Base-by-base conservation (phyloP, 2,888 invertebrate genomes). In the Sphaerophoria taeniata region DNA sequence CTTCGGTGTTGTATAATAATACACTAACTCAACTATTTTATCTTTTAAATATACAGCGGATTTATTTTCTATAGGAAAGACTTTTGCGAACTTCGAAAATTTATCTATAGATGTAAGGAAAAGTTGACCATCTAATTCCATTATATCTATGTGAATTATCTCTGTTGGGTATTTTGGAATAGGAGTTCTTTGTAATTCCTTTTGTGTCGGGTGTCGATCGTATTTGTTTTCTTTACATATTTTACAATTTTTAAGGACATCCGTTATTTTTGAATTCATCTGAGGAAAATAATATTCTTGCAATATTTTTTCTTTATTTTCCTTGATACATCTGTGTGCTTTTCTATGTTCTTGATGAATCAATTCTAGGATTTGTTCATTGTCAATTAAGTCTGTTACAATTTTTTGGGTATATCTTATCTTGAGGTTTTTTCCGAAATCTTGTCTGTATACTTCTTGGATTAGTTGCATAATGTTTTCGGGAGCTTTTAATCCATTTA, bases 251-350 rank as follows among this genome's bases (percentile, higher is more conserved):
- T 14, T n/a, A 49, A 65, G n/a, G 4, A 49, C 34, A 14, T 49
- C 14, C 36, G 34, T 39, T 14, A 67, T 51, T n/a, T 7, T 67
- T 7, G 53, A 51, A 16, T 14, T 39, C 24, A 53, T 51, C 11
- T 67, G 51, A 6, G 67, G 51, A 53, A 67, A 67, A 16, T 39
- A 67, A 39, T 53, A 53, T 4, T 67, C 36, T 12, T 53, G 67
- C 12, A 69, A 9, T 16, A 69, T 69, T 69, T 53, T 53, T 24
- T 69, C 67, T 43, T 56, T 45, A 16, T 69, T 69, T 45, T 69
- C 55, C 33, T 55, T 69, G n/a, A 43, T 33, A 56, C 45, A 14
- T 31, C 55, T 69, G n/a, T 69, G 69, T 6, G 56, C 31, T 45
- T n/a, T 43, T 14, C 56, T 56, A 33, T 69, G 45, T 69, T 69